These are phyloP conservation scores for Oconnorella tubifera DNA, from an alignment of 2,888 invertebrate species.

Conservation along the genomic window DNA sequence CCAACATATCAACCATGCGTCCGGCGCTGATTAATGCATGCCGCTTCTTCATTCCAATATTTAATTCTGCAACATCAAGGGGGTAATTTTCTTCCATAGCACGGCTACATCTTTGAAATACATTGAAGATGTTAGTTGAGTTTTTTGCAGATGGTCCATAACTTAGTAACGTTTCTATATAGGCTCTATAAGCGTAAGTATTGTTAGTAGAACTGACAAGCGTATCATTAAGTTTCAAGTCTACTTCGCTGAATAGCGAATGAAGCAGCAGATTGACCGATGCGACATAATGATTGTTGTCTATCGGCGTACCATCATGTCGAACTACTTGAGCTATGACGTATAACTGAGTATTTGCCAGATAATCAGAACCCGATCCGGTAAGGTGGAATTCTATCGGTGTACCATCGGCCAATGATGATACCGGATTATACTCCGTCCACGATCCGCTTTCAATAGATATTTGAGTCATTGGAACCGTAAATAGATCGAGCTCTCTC, in stretches of 20 bases:
- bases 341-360: slow-evolving; percentile 2
- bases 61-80: neutral
- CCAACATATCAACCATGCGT: neutral
- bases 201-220: neutral
- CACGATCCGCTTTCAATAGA: neutral
- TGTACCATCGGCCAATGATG: neutral
- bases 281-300: neutral
- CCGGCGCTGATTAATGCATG: neutral
- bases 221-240: slow-evolving; percentile 1
- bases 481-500: neutral
- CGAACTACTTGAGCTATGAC: neutral
- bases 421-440: neutral
- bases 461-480: neutral
- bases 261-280: slow-evolving; percentile 4
- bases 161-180: neutral
- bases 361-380: neutral
- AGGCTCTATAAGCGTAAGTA: slow-evolving; percentile 1
- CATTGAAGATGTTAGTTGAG: neutral
- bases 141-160: neutral
- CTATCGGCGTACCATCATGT: neutral
- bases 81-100: neutral
- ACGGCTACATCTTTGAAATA: neutral
- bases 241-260: slow-evolving; percentile 4
- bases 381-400: neutral
- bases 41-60: neutral